These are phyloP conservation scores for Pristionchus mayeri DNA, from an alignment of 2,888 invertebrate species.

Conservation along the genomic window DNA sequence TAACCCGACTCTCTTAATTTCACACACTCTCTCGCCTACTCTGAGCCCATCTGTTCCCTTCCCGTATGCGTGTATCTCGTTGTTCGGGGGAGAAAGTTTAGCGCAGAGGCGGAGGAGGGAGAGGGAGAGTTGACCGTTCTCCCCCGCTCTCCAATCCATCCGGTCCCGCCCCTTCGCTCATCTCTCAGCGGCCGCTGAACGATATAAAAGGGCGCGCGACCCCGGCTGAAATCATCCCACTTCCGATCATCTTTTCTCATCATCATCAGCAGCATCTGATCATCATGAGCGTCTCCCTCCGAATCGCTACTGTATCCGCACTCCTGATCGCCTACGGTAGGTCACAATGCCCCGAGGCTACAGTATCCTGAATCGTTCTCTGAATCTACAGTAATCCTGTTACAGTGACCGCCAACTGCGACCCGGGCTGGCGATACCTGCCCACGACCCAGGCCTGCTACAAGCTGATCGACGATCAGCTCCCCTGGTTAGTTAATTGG, in stretches of 20 bases:
- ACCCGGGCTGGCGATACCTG: conserved; percentile 70
- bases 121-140: conserved; percentile 4
- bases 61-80: not conserved
- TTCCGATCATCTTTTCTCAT: not conserved
- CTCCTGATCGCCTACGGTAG: conserved; percentile 18
- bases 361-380: not conserved
- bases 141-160: not conserved
- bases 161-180: not conserved
- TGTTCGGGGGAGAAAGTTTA: not conserved
- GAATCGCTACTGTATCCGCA: conserved; percentile 7
- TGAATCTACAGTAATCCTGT: not conserved
- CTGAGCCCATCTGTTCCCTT: not conserved
- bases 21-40: not conserved
- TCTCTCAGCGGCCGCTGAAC: not conserved
- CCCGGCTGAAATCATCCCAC: not conserved
- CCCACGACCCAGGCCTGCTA: conserved; percentile 70
- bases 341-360: not conserved
- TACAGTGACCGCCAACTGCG: conserved; percentile 57
- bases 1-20: not conserved
- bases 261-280: not conserved
- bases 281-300: not conserved
- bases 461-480: conserved; percentile 63
- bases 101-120: not conserved
- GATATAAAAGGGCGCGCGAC: not conserved
- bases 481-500: conserved; percentile 52